phyloP scores from a whole-genome alignment of 2,113 vertebrate species.

The Octodon degus region DNA sequence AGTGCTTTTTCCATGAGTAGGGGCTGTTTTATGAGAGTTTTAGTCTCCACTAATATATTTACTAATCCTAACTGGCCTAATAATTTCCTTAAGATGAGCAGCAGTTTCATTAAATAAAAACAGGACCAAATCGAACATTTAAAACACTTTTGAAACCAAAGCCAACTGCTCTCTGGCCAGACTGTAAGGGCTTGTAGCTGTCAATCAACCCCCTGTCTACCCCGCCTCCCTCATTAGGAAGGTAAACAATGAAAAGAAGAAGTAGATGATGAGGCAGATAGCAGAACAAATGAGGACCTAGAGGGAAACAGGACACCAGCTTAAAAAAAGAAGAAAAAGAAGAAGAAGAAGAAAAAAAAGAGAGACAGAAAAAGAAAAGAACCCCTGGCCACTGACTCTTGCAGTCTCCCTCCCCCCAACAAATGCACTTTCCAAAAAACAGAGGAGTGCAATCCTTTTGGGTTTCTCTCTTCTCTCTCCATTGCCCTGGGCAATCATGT shows the following conservation, averaged over 20 bases:
- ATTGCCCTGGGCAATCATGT: conserved; percentile 94
- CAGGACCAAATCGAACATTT: conserved; percentile 81
- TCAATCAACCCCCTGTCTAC: conserved; percentile 92
- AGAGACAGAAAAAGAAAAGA: conserved; percentile 66
- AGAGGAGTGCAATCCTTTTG: conserved; percentile 88
- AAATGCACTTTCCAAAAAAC: conserved; percentile 81
- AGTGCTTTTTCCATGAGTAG: conserved; percentile 50
- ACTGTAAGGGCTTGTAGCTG: conserved; percentile 90
- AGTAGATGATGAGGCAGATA: conserved; percentile 94
- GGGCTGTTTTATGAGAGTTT: conserved; percentile 42
- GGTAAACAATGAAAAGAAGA: conserved; percentile 98
- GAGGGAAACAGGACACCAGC: conserved; percentile 91
- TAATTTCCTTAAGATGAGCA: conserved; percentile 79
- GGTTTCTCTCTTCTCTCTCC: conserved; percentile 90
- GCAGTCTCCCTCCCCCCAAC: conserved; percentile 74
- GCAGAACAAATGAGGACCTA: conserved; percentile 91
- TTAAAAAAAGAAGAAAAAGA: conserved; percentile 79
- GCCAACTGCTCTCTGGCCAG: conserved; percentile 88
- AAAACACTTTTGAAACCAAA: conserved; percentile 88
- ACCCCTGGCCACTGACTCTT: conserved; percentile 84
- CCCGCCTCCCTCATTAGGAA: conserved; percentile 99
- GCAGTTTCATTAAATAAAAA: conserved; percentile 83
- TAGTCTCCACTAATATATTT: conserved; percentile 56
- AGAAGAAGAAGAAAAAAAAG: conserved; percentile 76
- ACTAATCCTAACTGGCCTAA: conserved; percentile 69